A percentile compares a stretch with the other conserved stretches of the same genome.
These are phyloP conservation scores for Mesoligia furuncula DNA, from an alignment of 2,888 invertebrate species.

Conservation along the genomic window DNA sequence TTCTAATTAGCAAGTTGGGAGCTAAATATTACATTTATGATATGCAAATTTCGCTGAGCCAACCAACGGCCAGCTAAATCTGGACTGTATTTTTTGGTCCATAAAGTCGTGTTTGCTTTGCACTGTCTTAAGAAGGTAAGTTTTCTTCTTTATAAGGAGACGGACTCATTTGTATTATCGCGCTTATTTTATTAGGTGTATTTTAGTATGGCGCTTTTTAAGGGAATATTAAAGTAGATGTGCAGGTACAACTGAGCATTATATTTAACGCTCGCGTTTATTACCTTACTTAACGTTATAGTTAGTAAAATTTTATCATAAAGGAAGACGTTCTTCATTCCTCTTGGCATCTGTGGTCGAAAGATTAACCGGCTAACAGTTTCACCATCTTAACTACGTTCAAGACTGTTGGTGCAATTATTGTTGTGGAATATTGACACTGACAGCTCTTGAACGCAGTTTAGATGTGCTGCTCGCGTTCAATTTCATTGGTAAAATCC, in stretches of 20 bases:
- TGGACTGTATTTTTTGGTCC: slow-evolving; percentile 72
- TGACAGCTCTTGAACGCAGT: not conserved
- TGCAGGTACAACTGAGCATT: slow-evolving; percentile 51
- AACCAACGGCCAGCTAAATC: slow-evolving; percentile 71
- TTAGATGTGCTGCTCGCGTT: no score
- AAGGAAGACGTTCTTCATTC: not conserved
- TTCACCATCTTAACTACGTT: no score
- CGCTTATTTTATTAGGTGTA: slow-evolving; percentile 74
- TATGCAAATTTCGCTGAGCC: slow-evolving; percentile 86
- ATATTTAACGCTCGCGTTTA: slow-evolving; percentile 38
- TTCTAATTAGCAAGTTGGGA: slow-evolving; percentile 90
- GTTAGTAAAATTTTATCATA: slow-evolving; percentile 32
- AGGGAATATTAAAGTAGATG: slow-evolving; percentile 57
- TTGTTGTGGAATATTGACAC: not conserved
- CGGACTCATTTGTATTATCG: slow-evolving; percentile 77
- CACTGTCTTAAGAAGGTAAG: slow-evolving; percentile 63
- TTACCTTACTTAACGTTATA: slow-evolving; percentile 12
- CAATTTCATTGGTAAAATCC: not conserved
- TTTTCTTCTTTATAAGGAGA: slow-evolving; percentile 77
- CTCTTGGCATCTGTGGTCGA: not conserved
- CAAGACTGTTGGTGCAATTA: not conserved
- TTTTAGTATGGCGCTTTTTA: slow-evolving; percentile 60
- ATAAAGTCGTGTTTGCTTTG: slow-evolving; percentile 72
- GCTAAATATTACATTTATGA: slow-evolving; percentile 90
- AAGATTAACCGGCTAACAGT: not conserved